These are phyloP conservation scores for Melanophora roralis DNA, from an alignment of 2,888 invertebrate genomes.

Conservation along the genomic window DNA sequence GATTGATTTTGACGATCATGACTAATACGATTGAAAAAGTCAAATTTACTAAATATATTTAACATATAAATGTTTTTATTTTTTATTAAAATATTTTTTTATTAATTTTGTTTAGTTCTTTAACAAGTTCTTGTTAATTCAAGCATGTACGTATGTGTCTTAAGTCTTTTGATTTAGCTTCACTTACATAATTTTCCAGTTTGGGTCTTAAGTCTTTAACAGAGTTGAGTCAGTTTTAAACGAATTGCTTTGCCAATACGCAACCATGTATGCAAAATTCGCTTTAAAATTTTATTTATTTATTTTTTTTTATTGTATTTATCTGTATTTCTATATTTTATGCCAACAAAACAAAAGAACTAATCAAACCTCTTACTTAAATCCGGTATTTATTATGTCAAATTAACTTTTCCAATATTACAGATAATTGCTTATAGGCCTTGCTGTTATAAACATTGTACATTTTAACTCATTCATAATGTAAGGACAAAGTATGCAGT, in stretches of 20 bases:
- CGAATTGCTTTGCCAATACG: neutral
- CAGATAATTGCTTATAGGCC: slow-evolving; percentile 3
- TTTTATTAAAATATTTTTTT: neutral
- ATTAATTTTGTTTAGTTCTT: neutral
- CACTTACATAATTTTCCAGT: slow-evolving; percentile 17
- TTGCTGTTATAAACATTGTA: slow-evolving; percentile 20
- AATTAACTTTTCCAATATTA: slow-evolving; percentile 34
- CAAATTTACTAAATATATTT: slow-evolving; percentile 24
- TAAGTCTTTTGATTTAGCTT: slow-evolving; percentile 15
- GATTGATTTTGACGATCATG: slow-evolving; percentile 49
- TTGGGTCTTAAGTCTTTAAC: slow-evolving; percentile 33
- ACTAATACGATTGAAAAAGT: slow-evolving; percentile 12
- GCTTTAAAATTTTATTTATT: no score
- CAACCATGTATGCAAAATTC: neutral
- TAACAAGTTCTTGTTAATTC: slow-evolving; percentile 21
- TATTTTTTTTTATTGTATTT: neutral
- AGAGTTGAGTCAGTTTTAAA: slow-evolving; percentile 17
- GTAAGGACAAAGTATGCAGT: no score
- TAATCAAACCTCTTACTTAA: slow-evolving; percentile 16
- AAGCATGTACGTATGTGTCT: slow-evolving; percentile 4
- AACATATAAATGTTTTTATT: neutral
- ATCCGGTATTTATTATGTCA: slow-evolving; percentile 60
- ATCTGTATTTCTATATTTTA: neutral
- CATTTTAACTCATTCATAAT: slow-evolving; percentile 20
- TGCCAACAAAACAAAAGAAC: neutral